Evolutionary conservation across 2,113 vertebrate species (phyloP).

Genomic region (Menura novaehollandiae): DNA sequence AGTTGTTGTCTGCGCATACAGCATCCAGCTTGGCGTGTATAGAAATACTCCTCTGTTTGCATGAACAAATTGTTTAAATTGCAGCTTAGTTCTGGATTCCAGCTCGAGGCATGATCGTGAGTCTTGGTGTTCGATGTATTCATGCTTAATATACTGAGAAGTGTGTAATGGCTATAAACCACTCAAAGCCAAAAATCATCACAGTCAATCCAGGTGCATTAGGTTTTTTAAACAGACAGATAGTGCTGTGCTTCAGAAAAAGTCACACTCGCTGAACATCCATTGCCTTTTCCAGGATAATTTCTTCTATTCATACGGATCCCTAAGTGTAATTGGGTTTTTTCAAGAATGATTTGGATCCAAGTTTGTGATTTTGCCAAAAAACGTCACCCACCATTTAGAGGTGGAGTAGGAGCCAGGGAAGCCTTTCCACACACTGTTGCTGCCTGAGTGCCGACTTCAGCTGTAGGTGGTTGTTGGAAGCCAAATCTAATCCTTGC

Average conservation of each 20-base stretch:
- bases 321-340: background rate
- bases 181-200: background rate
- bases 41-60: background rate
- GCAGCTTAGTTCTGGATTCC: background rate
- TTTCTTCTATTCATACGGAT: background rate
- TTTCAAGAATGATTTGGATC: background rate
- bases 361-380: background rate
- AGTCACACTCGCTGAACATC: background rate
- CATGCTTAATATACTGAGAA: background rate
- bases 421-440: background rate
- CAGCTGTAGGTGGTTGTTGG: background rate
- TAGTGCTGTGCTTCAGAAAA: background rate
- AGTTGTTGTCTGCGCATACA: background rate
- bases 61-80: background rate
- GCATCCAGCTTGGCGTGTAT: rapidly evolving
- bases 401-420: background rate
- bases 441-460: background rate
- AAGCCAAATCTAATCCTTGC: background rate
- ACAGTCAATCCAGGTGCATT: background rate
- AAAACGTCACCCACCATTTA: rapidly evolving
- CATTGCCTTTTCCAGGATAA: background rate
- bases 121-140: background rate
- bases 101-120: background rate
- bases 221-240: background rate
- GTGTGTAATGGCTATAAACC: background rate